Evolutionary conservation across 2,888 invertebrate genomes (phyloP).

Genomic region (Netelia fuscicornis): DNA sequence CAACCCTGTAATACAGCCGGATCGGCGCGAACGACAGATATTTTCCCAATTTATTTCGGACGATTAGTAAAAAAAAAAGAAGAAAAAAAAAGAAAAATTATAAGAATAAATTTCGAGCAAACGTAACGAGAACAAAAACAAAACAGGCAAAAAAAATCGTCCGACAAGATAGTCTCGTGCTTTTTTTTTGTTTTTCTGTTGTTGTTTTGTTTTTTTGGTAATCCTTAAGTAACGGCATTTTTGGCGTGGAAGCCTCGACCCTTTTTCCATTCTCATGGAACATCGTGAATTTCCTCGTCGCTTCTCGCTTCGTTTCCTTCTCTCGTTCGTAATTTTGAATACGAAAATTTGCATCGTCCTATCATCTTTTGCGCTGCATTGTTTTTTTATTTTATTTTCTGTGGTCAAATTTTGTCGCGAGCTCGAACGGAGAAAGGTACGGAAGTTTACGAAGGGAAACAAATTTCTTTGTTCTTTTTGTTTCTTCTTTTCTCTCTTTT

Average conservation of each 20-base stretch:
- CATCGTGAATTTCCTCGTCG: constrained; percentile 54
- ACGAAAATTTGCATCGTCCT: neutral
- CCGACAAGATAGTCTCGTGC: neutral
- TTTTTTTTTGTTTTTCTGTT: constrained; percentile 2
- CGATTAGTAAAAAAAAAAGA: neutral
- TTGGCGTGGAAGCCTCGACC: constrained; percentile 77
- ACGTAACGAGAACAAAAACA: neutral
- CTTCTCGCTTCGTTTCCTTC: constrained; percentile 62
- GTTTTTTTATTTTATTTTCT: neutral
- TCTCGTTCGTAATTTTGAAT: constrained; percentile 1
- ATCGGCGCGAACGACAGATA: constrained; percentile 82
- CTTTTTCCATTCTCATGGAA: constrained; percentile 39
- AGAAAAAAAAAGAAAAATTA: constrained; percentile 4
- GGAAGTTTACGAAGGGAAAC: constrained; percentile 55
- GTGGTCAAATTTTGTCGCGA: constrained; percentile 18
- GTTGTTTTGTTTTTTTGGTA: constrained; percentile 17
- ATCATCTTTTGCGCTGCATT: neutral
- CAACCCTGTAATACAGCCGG: constrained; percentile 80
- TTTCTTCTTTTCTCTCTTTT: constrained; percentile 68
- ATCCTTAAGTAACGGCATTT: constrained; percentile 78
- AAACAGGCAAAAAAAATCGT: neutral
- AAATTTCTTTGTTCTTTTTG: constrained; percentile 69
- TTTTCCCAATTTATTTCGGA: constrained; percentile 78
- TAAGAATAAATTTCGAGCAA: neutral
- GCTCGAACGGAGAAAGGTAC: constrained; percentile 54